Conservation (phyloP, 2,797 vertebrate genomes). For the Pristis pectinata region DNA sequence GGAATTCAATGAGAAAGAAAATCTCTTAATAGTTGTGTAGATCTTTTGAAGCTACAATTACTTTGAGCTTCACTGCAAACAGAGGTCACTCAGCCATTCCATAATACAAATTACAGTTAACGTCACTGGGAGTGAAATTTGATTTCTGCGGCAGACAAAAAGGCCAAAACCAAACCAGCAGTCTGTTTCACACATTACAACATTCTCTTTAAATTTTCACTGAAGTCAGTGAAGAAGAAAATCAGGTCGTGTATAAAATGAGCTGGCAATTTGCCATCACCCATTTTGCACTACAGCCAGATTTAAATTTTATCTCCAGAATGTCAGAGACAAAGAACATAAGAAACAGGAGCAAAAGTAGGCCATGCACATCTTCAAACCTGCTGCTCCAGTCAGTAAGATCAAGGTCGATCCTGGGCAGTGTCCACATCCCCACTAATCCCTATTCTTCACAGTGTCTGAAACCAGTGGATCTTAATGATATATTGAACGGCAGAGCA, state of each 20-base stretch:
- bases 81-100: background rate
- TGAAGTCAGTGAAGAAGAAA: background rate
- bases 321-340: background rate
- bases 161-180: background rate
- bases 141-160: background rate
- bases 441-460: too few species aligned
- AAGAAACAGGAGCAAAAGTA: background rate
- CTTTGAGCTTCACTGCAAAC: background rate
- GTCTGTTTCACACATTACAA: background rate
- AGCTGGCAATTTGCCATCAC: background rate
- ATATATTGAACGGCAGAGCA: too few species aligned
- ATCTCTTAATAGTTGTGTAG: background rate
- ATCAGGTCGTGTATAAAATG: background rate
- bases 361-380: too few species aligned
- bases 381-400: too few species aligned
- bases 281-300: background rate
- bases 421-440: too few species aligned
- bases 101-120: background rate
- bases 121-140: background rate
- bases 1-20: background rate
- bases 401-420: too few species aligned
- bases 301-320: background rate
- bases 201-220: too few species aligned
- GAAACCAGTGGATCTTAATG: too few species aligned
- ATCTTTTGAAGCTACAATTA: conserved; percentile 13